Conservation (phyloP, 2,888 invertebrate genomes). For the Andrena chrysosceles region DNA sequence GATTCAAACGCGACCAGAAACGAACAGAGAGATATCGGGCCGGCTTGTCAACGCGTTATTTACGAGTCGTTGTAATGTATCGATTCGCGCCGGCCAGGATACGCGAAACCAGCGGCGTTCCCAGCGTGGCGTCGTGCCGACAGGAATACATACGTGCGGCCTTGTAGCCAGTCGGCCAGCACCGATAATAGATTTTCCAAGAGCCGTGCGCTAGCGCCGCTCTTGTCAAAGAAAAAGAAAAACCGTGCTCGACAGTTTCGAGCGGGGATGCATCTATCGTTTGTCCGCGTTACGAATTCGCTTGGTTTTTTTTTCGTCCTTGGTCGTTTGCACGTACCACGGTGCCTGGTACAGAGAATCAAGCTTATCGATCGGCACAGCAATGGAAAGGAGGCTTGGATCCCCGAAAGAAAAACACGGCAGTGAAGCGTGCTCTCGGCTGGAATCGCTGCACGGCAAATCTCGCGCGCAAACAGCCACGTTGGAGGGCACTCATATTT, state of each 20-base stretch:
- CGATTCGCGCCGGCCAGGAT: conserved; percentile 53
- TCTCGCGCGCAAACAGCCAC: conserved; percentile 27
- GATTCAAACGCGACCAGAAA: conserved; percentile 33
- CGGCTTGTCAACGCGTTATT: conserved; percentile 74
- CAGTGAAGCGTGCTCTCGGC: background rate
- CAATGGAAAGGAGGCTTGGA: conserved; percentile 13
- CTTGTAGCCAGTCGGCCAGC: no score
- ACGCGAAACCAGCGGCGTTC: background rate
- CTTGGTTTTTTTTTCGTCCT: background rate
- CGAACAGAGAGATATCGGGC: conserved; percentile 66
- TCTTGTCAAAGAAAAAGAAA: conserved; percentile 7
- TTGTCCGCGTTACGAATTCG: no score
- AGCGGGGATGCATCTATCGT: no score
- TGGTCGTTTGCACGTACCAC: background rate
- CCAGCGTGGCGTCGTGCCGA: background rate
- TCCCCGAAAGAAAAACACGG: conserved; percentile 10
- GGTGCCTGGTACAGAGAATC: background rate
- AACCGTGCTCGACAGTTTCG: background rate
- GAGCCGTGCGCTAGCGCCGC: no score
- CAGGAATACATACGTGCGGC: background rate
- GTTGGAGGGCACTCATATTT: conserved; percentile 29
- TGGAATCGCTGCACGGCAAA: conserved; percentile 11
- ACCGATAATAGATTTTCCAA: no score
- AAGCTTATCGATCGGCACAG: background rate
- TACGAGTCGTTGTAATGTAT: conserved; percentile 71